Conservation (phyloP, 1,140 invertebrate species). For the Drosophila navojoa region DNA sequence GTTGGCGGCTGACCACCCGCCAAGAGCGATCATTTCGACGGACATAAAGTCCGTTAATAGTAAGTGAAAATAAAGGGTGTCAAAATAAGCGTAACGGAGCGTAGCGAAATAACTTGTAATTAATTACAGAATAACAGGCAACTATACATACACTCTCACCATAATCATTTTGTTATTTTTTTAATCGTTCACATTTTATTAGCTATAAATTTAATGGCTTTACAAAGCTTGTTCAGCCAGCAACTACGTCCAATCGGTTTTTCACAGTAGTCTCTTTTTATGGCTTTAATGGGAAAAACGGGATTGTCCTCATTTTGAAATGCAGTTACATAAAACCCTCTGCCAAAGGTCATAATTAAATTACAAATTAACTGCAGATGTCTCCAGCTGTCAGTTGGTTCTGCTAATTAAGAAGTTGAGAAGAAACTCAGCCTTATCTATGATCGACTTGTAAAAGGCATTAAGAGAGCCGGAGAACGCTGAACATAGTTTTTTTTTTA, state of each 20-base stretch:
- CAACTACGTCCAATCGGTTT: not conserved
- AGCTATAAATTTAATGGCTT: not conserved
- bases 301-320: no score
- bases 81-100: not conserved
- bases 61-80: not conserved
- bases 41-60: not conserved
- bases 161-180: not conserved
- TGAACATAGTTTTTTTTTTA: no score
- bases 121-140: not conserved
- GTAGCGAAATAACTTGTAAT: slow-evolving; percentile 1
- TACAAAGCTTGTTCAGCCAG: not conserved
- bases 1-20: slow-evolving; percentile 13
- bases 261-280: not conserved
- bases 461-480: no score
- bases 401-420: no score
- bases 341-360: not conserved
- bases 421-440: no score
- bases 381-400: no score
- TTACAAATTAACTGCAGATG: no score
- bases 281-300: not conserved
- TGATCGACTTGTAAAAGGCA: no score
- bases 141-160: not conserved
- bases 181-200: not conserved
- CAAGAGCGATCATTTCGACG: slow-evolving; percentile 4
- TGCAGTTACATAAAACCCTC: not conserved